A percentile compares a stretch with the other conserved stretches of the same genome.
phyloP scores from a whole-genome alignment of 2,113 vertebrate species.

The Nothocercus julius region DNA sequence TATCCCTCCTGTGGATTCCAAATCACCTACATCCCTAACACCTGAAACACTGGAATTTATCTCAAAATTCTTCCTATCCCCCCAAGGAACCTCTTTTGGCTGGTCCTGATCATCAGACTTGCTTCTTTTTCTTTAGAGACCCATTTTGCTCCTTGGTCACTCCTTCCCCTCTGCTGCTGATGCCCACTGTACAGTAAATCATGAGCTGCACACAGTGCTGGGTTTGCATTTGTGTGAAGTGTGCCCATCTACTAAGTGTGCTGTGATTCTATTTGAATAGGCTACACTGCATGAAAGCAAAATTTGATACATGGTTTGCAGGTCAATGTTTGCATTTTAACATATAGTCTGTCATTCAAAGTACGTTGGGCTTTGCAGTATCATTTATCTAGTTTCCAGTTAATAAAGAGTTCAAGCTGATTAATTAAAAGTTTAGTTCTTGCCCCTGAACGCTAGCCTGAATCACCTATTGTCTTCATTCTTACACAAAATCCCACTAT shows the following conservation, averaged over 20 bases:
- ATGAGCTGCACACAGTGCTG: background rate
- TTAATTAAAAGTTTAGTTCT: background rate
- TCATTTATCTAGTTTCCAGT: background rate
- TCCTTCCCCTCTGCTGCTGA: background rate
- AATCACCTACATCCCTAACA: background rate
- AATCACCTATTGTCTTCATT: background rate
- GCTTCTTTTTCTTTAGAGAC: background rate
- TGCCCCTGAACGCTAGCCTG: background rate
- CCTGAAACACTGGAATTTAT: background rate
- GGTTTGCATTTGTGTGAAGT: rapidly evolving
- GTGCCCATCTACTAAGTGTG: rapidly evolving
- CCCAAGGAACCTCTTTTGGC: background rate
- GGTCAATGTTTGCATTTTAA: background rate
- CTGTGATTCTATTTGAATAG: background rate
- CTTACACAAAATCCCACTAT: background rate
- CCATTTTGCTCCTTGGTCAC: background rate
- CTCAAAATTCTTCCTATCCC: background rate
- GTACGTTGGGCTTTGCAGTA: background rate
- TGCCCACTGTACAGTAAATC: background rate
- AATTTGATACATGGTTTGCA: background rate
- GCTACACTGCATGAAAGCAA: background rate
- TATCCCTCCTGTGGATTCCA: background rate
- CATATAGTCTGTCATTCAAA: background rate
- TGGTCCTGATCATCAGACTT: background rate
- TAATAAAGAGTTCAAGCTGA: background rate